Evolutionary conservation across 2,888 invertebrate species (phyloP).

Genomic region (Thera obeliscata): DNA sequence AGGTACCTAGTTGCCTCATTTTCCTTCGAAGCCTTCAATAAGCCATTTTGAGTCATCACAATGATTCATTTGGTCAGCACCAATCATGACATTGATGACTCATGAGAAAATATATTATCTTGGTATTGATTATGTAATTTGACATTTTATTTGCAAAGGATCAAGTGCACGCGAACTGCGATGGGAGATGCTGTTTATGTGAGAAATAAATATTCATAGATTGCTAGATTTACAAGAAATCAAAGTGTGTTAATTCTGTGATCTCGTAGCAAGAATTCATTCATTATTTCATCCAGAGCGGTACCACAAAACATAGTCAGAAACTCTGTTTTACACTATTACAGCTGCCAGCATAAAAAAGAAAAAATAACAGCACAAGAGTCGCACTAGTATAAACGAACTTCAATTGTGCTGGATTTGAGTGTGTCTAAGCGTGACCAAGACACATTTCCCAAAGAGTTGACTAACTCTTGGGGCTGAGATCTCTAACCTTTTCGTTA

Average conservation of each 20-base stretch:
- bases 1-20: slow-evolving; percentile 11
- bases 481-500: too few species aligned
- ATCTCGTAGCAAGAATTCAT: too few species aligned
- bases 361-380: too few species aligned
- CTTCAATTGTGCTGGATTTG: too few species aligned
- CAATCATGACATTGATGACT: slow-evolving; percentile 35
- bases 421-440: too few species aligned
- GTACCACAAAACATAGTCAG: too few species aligned
- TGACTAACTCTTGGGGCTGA: too few species aligned
- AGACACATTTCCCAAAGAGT: too few species aligned
- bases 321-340: too few species aligned
- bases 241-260: neutral
- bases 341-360: too few species aligned
- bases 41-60: slow-evolving; percentile 39
- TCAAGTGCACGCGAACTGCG: neutral
- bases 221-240: neutral
- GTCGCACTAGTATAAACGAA: too few species aligned
- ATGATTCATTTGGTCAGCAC: slow-evolving; percentile 39
- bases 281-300: too few species aligned
- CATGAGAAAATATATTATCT: slow-evolving; percentile 29
- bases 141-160: slow-evolving; percentile 1
- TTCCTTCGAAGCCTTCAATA: slow-evolving; percentile 39
- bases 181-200: neutral
- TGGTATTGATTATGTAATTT: slow-evolving; percentile 38
- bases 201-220: neutral